Evolutionary conservation across 2,113 vertebrate species (phyloP).

Genomic region (Salminus brasiliensis): DNA sequence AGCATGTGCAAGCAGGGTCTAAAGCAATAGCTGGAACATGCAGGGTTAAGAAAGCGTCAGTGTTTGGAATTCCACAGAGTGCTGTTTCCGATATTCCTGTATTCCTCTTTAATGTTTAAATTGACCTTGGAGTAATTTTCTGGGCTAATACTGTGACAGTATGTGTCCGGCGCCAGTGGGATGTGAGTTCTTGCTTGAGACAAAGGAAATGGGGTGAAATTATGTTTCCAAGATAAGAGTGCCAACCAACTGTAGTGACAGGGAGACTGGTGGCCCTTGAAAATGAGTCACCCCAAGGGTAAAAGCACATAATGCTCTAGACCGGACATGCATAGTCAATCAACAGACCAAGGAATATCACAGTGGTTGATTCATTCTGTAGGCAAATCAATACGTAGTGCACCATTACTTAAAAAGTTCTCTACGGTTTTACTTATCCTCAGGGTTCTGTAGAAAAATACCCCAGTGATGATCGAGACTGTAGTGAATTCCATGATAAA

Average conservation of each 20-base stretch:
- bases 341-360: slow-evolving; percentile 6
- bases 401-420: neutral
- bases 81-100: slow-evolving; percentile 52
- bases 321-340: slow-evolving; percentile 7
- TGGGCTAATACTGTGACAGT: slow-evolving; percentile 61
- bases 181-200: slow-evolving; percentile 61
- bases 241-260: slow-evolving; percentile 54
- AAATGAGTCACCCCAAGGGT: slow-evolving; percentile 22
- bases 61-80: slow-evolving; percentile 46
- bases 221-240: slow-evolving; percentile 68
- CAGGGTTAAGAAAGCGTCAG: slow-evolving; percentile 18
- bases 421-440: neutral
- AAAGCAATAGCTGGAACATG: neutral
- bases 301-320: slow-evolving; percentile 20
- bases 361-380: neutral
- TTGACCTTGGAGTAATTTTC: slow-evolving; percentile 65
- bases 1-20: neutral
- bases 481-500: neutral
- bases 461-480: neutral
- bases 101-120: slow-evolving; percentile 56
- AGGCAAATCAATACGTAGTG: neutral
- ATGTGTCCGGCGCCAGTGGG: slow-evolving; percentile 63
- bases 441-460: neutral
- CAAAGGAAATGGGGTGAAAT: slow-evolving; percentile 63
- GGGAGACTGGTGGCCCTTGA: slow-evolving; percentile 31